Base-by-base conservation (phyloP, 1,140 invertebrate genomes). In the Ericerus pela region DNA sequence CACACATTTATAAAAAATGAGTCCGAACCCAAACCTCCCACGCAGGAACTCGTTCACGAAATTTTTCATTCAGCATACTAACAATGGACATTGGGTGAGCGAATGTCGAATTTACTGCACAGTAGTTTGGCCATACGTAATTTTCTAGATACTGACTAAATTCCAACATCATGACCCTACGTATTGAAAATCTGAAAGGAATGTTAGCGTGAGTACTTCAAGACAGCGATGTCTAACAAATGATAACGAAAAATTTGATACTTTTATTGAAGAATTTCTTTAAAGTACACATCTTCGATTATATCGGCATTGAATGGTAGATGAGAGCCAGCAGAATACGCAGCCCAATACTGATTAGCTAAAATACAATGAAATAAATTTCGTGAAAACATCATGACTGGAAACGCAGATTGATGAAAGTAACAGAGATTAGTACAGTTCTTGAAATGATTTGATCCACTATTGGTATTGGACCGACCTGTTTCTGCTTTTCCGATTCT, bases 41-140 rank as follows among this genome's bases (percentile, higher is more conserved):
- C n/a, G 93, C 89, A 59, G 87, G 85, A 12, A 98, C 90, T 61
- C 94, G 73, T 73, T 99, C 96, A 14, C 94, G 73, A 66, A 97
- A 96, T 68, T 99, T 99, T 66, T 99, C 95, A 77, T 99, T 99
- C 11, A 98, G 80, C 85, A 99, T 95, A 0, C 89, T 81, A 29
- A 96, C 84, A 60, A 99, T 94, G 0, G 93, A 96, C 79, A 99
- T 81, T 58, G 95, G 79, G 69, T 96, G 90, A 2, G 81, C 78
- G 59, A 83, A 75, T 0, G 80, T 77, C 1, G 88, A 79, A 51
- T 73, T 73, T 14, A 70, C 73, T 1, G 77, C 72, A 38, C 76
- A 70, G 68, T 90, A 98, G 71, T 97, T 87, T n/a, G 91, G 92
- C 95, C 95, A 98, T 14, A 99, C 68, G 72, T 89, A 98, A 66